phyloP scores from a whole-genome alignment of 2,113 vertebrate species.

The Labrus mixtus region DNA sequence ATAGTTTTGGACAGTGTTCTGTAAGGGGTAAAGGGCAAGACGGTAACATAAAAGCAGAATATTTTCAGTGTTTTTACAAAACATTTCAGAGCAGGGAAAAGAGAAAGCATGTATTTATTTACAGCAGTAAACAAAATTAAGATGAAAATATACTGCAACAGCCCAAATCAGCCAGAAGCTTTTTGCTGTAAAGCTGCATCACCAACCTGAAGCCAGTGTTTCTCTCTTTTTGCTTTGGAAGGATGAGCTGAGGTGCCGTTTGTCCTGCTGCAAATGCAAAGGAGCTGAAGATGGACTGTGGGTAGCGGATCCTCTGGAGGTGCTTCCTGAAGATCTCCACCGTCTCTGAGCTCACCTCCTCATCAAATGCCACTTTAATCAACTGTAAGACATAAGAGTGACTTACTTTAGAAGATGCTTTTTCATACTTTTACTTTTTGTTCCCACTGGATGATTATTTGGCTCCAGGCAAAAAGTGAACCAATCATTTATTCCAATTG shows the following conservation, averaged over 20 bases:
- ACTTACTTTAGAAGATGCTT: neutral
- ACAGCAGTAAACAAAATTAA: neutral
- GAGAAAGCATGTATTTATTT: neutral
- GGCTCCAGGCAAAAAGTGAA: too few relatives aligned
- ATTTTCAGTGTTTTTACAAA: neutral
- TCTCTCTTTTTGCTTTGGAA: constrained; percentile 97
- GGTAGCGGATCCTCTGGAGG: constrained; percentile 94
- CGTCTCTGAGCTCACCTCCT: constrained; percentile 96
- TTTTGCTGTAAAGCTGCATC: neutral
- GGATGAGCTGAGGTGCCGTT: constrained; percentile 90
- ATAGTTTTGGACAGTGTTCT: constrained; percentile 97
- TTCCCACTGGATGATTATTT: too few relatives aligned
- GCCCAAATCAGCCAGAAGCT: neutral
- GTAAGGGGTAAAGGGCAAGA: constrained; percentile 19
- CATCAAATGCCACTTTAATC: constrained; percentile 98
- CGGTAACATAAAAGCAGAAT: neutral
- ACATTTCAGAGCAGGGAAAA: neutral
- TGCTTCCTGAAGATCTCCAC: constrained; percentile 98
- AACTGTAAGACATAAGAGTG: constrained; percentile 80
- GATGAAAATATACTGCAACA: neutral
- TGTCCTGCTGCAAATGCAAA: constrained; percentile 97
- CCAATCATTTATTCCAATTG: too few relatives aligned
- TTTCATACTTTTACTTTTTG: too few relatives aligned
- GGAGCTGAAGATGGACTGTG: constrained; percentile 94
- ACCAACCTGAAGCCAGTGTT: constrained; percentile 97